Percentiles rank a stretch among this genome's conserved stretches.
These are phyloP conservation scores for Meriones unguiculatus DNA, from an alignment of 2,113 vertebrate species.

Conservation along the genomic window DNA sequence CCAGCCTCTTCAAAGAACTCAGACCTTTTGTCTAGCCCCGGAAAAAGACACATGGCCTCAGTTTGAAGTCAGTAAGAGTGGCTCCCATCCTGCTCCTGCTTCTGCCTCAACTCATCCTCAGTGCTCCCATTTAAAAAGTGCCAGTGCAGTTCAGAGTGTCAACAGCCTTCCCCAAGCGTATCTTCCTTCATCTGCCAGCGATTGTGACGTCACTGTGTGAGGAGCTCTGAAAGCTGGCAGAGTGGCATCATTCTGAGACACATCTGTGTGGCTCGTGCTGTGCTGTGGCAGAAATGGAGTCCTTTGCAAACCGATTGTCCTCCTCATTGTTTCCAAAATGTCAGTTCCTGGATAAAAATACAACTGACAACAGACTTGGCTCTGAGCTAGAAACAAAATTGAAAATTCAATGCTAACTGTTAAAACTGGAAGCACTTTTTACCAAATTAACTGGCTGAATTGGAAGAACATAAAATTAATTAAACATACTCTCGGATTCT, in stretches of 20 bases:
- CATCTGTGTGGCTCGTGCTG: not conserved
- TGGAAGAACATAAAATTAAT: conserved; percentile 57
- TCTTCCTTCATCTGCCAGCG: not conserved
- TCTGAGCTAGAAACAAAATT: conserved; percentile 19
- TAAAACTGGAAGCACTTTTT: conserved; percentile 52
- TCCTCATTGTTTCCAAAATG: conserved; percentile 26
- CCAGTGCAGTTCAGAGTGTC: conserved; percentile 35
- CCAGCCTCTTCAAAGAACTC: conserved; percentile 50
- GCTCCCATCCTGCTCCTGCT: not conserved
- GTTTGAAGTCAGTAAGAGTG: conserved; percentile 28
- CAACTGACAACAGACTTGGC: not conserved
- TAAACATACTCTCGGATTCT: conserved; percentile 4
- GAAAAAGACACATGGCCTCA: conserved; percentile 35
- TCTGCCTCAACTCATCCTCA: conserved; percentile 13
- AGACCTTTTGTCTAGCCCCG: not conserved
- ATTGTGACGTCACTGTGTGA: conserved; percentile 1
- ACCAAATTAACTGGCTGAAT: conserved; percentile 51
- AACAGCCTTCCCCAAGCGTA: not conserved
- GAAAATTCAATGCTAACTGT: conserved; percentile 50
- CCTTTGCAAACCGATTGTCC: not conserved
- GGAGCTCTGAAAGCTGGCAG: not conserved
- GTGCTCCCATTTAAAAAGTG: not conserved
- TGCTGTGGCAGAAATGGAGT: not conserved
- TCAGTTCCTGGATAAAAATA: not conserved
- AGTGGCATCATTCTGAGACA: not conserved